Evolutionary conservation across 2,888 invertebrate species (phyloP).

Genomic region (Lucinisca nassula): DNA sequence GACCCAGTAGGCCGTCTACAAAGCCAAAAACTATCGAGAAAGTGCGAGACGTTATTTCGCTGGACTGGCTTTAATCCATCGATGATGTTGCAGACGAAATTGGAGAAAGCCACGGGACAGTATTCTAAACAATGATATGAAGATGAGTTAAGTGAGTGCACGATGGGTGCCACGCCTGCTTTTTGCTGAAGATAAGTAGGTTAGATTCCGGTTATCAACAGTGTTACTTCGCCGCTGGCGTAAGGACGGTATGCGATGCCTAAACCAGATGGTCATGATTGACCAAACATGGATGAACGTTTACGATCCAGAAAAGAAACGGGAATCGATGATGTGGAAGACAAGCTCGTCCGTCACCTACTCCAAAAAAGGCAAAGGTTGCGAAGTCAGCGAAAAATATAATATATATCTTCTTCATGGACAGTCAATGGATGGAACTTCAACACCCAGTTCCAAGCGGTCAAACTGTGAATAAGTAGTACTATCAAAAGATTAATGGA

Average conservation of each 20-base stretch:
- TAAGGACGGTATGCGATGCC: not conserved
- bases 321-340: not conserved
- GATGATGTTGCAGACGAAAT: not conserved
- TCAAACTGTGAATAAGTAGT: not conserved
- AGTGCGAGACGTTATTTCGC: not conserved
- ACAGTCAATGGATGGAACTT: not conserved
- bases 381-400: not conserved
- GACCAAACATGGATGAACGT: not conserved
- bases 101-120: not conserved
- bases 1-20: not conserved
- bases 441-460: not conserved
- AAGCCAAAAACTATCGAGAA: not conserved
- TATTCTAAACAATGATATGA: not conserved
- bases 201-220: not conserved
- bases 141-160: not conserved
- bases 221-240: not conserved
- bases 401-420: not conserved
- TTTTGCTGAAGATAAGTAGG: not conserved
- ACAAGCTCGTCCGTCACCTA: not conserved
- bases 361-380: not conserved
- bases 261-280: not conserved
- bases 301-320: not conserved
- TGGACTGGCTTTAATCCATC: not conserved
- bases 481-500: not conserved
- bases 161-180: not conserved